Evolutionary conservation across 1,140 invertebrate genomes (phyloP).

Genomic region (Scaptodrosophila lebanonensis): DNA sequence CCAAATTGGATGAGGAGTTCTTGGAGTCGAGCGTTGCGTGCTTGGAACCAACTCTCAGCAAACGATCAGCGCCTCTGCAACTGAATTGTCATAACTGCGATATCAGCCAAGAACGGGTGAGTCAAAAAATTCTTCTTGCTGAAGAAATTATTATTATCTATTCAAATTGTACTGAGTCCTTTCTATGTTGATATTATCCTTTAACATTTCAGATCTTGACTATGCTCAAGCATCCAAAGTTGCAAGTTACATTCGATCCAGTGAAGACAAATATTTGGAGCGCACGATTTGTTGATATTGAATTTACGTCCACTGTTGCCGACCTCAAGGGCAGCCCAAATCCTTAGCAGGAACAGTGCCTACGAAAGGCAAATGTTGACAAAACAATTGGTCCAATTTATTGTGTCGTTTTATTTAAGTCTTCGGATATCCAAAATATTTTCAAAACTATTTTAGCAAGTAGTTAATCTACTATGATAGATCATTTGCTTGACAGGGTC

Average conservation of each 20-base stretch:
- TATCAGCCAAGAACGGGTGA: neutral
- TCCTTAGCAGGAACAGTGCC: no score
- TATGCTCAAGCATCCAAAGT: constrained; percentile 17
- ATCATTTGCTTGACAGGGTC: no score
- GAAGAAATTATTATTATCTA: neutral
- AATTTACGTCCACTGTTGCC: no score
- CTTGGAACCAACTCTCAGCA: neutral
- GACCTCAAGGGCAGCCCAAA: no score
- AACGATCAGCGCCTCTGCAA: constrained; percentile 7
- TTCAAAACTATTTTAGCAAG: no score
- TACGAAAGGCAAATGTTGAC: no score
- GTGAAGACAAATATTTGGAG: constrained; percentile 29
- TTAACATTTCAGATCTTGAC: constrained; percentile 3
- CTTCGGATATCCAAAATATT: no score
- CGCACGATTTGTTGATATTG: constrained; percentile 30
- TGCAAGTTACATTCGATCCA: constrained; percentile 31
- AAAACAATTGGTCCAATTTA: no score
- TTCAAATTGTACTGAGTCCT: neutral
- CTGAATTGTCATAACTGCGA: constrained; percentile 25
- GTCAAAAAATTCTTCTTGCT: no score
- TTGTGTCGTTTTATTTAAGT: no score
- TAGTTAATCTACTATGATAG: no score
- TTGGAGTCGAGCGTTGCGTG: neutral
- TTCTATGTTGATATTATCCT: neutral
- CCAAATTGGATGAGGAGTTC: constrained; percentile 3